These are phyloP conservation scores for Cisticola juncidis DNA, from an alignment of 2,113 vertebrate genomes.

Conservation along the genomic window DNA sequence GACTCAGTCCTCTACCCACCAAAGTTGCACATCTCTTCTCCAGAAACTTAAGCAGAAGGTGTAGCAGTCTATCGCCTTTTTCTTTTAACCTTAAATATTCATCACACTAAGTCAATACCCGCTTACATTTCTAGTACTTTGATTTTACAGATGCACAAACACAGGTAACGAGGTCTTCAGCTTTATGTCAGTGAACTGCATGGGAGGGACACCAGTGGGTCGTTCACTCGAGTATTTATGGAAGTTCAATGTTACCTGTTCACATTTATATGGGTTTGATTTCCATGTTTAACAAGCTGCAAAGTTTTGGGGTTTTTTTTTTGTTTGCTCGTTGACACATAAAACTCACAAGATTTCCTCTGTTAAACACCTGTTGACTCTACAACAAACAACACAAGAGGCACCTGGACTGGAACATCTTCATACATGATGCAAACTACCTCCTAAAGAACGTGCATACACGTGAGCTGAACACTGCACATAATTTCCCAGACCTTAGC, in stretches of 20 bases:
- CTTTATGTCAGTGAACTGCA: not conserved
- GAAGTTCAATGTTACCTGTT: not conserved
- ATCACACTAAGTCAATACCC: not conserved
- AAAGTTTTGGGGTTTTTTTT: not conserved
- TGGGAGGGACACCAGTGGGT: not conserved
- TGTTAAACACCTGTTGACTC: not conserved
- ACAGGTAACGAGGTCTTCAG: not conserved
- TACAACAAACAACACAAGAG: not conserved
- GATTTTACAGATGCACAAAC: not conserved
- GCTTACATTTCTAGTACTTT: not conserved
- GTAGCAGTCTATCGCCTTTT: not conserved
- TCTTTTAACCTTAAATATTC: not conserved
- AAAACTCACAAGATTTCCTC: not conserved
- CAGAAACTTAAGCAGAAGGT: not conserved
- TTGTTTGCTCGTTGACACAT: not conserved
- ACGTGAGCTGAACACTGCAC: accelerated
- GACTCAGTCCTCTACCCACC: not conserved
- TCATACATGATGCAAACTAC: not conserved
- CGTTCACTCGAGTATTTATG: not conserved
- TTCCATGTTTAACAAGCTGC: not conserved
- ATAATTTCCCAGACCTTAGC: not conserved
- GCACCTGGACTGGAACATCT: not conserved
- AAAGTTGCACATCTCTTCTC: not conserved
- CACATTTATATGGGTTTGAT: not conserved
- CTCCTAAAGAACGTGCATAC: not conserved